Evolutionary conservation across 2,113 vertebrate genomes (phyloP).

Genomic region (Tragelaphus scriptus): DNA sequence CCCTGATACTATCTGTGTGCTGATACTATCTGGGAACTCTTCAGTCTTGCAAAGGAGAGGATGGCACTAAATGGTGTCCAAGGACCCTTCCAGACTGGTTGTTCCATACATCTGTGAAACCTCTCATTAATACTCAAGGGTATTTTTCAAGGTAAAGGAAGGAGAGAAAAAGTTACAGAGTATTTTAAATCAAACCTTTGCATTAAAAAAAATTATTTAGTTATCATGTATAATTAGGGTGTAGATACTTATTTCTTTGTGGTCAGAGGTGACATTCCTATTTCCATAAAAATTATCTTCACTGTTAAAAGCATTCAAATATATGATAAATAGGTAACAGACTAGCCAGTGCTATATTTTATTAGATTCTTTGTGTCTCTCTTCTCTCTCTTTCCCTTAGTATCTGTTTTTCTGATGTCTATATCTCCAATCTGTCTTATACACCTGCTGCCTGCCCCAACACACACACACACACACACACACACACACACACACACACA

Average conservation of each 20-base stretch:
- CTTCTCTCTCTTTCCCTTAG: background rate
- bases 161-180: background rate
- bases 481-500: background rate
- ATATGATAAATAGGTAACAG: background rate
- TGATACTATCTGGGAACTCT: background rate
- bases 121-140: background rate
- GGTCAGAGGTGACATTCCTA: background rate
- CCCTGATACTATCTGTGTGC: background rate
- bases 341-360: background rate
- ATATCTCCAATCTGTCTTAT: background rate
- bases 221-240: background rate
- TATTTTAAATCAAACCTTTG: constrained; percentile 18
- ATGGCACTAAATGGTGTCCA: background rate
- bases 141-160: background rate
- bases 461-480: background rate
- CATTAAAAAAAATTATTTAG: background rate
- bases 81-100: background rate
- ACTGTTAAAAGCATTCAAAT: background rate
- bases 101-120: background rate
- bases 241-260: background rate
- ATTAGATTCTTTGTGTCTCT: background rate
- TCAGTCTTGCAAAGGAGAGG: background rate
- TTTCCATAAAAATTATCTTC: constrained; percentile 27
- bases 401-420: background rate
- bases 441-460: background rate